These are phyloP conservation scores for Scomber colias DNA, from an alignment of 2,113 vertebrate genomes.

Conservation along the genomic window DNA sequence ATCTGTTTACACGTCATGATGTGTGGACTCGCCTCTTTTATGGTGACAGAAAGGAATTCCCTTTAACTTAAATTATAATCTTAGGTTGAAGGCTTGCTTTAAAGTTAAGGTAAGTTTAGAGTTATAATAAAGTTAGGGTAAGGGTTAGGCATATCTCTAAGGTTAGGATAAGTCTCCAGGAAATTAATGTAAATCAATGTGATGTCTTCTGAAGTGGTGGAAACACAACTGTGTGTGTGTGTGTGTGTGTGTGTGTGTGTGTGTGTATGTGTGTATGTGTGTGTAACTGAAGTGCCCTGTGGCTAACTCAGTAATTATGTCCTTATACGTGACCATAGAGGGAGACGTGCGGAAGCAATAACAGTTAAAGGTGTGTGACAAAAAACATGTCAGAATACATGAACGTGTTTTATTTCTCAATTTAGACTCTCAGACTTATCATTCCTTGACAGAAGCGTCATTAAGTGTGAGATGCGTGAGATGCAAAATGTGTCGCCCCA, in stretches of 20 bases:
- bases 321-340: slow-evolving; percentile 11
- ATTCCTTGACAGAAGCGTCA: slow-evolving; percentile 14
- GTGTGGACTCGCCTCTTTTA: too few species aligned
- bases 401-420: not conserved
- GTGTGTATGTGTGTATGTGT: not conserved
- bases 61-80: too few species aligned
- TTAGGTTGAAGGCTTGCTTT: too few species aligned
- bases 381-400: slow-evolving; percentile 55
- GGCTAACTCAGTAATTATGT: slow-evolving; percentile 9
- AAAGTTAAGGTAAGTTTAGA: too few species aligned
- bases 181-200: too few species aligned
- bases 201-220: too few species aligned
- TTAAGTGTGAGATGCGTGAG: slow-evolving; percentile 11
- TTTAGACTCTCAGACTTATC: not conserved
- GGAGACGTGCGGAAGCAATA: slow-evolving; percentile 45
- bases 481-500: slow-evolving; percentile 52
- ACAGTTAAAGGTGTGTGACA: slow-evolving; percentile 17
- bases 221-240: too few species aligned
- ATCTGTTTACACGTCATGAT: too few species aligned
- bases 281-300: not conserved
- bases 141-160: too few species aligned
- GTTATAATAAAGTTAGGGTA: too few species aligned
- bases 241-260: not conserved
- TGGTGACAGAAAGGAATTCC: too few species aligned
- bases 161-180: too few species aligned